Evolutionary conservation across 2,888 invertebrate genomes (phyloP), one percentile per base, ranked within the genome.

Genomic region (Eristalis arbustorum): DNA sequence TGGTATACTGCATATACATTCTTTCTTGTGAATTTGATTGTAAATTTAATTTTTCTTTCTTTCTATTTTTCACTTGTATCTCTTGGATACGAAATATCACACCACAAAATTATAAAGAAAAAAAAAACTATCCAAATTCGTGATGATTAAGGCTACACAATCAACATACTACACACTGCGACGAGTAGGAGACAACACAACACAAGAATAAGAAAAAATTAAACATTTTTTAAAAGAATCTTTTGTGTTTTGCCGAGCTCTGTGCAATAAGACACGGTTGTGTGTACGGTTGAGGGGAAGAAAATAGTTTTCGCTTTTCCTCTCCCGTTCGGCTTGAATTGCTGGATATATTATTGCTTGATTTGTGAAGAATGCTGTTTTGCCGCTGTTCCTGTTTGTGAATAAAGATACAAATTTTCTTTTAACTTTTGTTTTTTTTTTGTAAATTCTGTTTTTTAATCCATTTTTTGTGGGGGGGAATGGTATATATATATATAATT

Each of bases 31-130:
- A 42, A 42, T 6, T 42, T 18, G 49, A 49, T 31, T 56, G 22
- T 61, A 71, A 42, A 25, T 28, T 66, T 61, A 71, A 42, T n/a
- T 28, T 66, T 56, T 37, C n/a, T 2, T 40, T 18, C 49, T 11
- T 37, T 11, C 22, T 61, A 5, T 25, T 37, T 69, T 25, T 11
- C 49, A 67, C 63, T 68, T 31, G 75, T 75, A 68, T 75, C 67
- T 23, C 3, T 13, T 37, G 34, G 69, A 69, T 69, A 34, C 57
- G 10, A 28, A 57, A 11, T 23, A 40, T 59, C 42, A 25, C 18
- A 49, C 49, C 49, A 49, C n/a, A 74, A 62, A 62, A 42, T 49
- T 14, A 42, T 1, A 2, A 13, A 14, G 8, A 42, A 18, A n/a
- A 42, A n/a, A 22, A 49, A 18, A 49, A 49, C 49, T 49, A 49